These are phyloP conservation scores for Fukomys damarensis DNA, from an alignment of 2,113 vertebrate genomes.

Conservation along the genomic window DNA sequence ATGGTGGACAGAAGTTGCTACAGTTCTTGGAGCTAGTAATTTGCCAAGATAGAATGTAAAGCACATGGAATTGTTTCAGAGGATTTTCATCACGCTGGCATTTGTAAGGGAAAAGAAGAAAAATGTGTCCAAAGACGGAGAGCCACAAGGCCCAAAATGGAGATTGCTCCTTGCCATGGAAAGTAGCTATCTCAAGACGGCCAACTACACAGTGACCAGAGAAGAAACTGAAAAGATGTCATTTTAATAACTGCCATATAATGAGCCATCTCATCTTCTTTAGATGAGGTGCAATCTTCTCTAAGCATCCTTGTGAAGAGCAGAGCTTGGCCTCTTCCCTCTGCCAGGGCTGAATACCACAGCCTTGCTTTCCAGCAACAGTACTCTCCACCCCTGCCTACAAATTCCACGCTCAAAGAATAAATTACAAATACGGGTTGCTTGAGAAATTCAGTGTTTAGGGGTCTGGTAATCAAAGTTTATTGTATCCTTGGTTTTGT, in stretches of 20 bases:
- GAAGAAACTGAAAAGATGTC: neutral
- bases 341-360: neutral
- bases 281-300: neutral
- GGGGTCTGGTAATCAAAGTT: conserved; percentile 62
- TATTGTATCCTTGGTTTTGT: conserved; percentile 64
- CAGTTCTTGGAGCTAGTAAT: neutral
- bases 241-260: neutral
- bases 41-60: neutral
- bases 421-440: conserved; percentile 59
- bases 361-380: neutral
- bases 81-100: conserved; percentile 2
- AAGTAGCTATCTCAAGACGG: neutral
- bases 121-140: fast-evolving
- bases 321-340: neutral
- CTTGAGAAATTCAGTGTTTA: conserved; percentile 43
- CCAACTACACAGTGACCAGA: neutral
- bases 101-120: neutral
- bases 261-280: neutral
- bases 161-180: neutral
- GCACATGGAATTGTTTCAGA: neutral
- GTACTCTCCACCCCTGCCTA: neutral
- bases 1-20: neutral
- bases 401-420: conserved; percentile 9
- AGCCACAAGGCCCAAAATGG: neutral
- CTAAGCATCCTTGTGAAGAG: neutral